phyloP scores from a whole-genome alignment of 2,113 vertebrate species.

The Thermophis baileyi region DNA sequence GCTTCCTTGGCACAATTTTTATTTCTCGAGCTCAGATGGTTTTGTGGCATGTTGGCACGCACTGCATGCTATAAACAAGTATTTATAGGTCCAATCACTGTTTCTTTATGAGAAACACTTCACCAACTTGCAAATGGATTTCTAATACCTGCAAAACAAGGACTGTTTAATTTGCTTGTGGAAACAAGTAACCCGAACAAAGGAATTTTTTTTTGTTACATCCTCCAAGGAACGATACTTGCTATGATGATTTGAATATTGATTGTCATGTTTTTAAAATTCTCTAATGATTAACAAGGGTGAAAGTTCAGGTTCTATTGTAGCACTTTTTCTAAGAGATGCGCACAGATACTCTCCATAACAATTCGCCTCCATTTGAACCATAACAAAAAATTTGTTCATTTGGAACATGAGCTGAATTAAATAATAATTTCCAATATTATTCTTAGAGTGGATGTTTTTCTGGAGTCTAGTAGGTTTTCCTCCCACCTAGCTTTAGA shows the following conservation, averaged over 20 bases:
- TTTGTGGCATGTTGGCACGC: neutral
- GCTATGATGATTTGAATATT: neutral
- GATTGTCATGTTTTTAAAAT: neutral
- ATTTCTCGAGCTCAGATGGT: neutral
- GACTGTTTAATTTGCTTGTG: neutral
- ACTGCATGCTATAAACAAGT: neutral
- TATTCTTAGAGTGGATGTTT: neutral
- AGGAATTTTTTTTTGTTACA: neutral
- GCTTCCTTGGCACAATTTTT: neutral
- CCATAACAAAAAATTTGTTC: neutral
- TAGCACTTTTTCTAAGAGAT: neutral
- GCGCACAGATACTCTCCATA: neutral
- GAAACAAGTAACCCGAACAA: neutral
- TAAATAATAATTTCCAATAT: neutral
- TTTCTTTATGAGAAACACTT: neutral
- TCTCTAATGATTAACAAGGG: neutral
- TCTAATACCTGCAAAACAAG: constrained; percentile 8
- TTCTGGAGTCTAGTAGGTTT: neutral
- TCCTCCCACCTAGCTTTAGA: neutral
- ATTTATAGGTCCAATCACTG: neutral
- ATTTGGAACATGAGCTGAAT: neutral
- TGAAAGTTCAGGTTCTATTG: too few relatives aligned
- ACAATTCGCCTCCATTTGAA: neutral
- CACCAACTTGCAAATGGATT: neutral
- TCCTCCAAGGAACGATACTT: neutral